These are phyloP conservation scores for Psammodynastes pulverulentus DNA, from an alignment of 2,113 vertebrate genomes.

Conservation along the genomic window DNA sequence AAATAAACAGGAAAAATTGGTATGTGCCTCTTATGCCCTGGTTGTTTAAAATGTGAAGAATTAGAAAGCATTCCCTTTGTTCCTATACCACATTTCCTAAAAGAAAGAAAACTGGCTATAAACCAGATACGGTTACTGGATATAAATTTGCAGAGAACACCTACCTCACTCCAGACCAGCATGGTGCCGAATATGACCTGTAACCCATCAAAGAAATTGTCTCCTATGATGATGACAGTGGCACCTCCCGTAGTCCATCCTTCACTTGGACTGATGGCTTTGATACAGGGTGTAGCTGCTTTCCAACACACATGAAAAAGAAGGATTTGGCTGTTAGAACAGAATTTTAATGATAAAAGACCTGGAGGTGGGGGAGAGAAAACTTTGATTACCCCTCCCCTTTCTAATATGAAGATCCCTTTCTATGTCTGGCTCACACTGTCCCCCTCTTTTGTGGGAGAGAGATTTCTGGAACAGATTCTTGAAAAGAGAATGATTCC, in stretches of 20 bases:
- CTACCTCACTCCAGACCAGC: slow-evolving; percentile 98
- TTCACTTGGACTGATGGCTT: slow-evolving; percentile 99
- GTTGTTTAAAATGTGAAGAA: slow-evolving; percentile 39
- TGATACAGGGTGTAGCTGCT: slow-evolving; percentile 96
- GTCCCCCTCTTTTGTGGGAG: slow-evolving; percentile 5
- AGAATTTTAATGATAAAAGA: slow-evolving; percentile 75
- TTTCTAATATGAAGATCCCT: slow-evolving; percentile 63
- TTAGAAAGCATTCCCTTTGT: slow-evolving; percentile 30
- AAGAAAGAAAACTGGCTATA: slow-evolving; percentile 54
- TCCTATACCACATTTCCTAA: slow-evolving; percentile 49
- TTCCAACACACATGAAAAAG: slow-evolving; percentile 81
- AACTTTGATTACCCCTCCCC: slow-evolving; percentile 64
- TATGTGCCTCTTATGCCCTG: slow-evolving; percentile 40
- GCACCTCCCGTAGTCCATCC: slow-evolving; percentile 97
- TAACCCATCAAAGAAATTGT: slow-evolving; percentile 98
- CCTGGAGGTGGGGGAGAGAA: slow-evolving; percentile 61
- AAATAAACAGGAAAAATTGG: slow-evolving; percentile 16
- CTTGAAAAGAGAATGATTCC: slow-evolving; percentile 45
- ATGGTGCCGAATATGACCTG: slow-evolving; percentile 99
- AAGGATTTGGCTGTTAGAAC: slow-evolving; percentile 76
- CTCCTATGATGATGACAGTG: slow-evolving; percentile 97
- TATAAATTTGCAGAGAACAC: slow-evolving; percentile 77
- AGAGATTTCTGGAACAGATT: slow-evolving; percentile 46
- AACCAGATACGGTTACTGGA: slow-evolving; percentile 71
- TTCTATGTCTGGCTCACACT: neutral